A percentile compares a stretch with the other conserved stretches of the same genome.
Evolutionary conservation across 2,797 vertebrate species (phyloP).

Genomic region (Acipenser oxyrinchus): DNA sequence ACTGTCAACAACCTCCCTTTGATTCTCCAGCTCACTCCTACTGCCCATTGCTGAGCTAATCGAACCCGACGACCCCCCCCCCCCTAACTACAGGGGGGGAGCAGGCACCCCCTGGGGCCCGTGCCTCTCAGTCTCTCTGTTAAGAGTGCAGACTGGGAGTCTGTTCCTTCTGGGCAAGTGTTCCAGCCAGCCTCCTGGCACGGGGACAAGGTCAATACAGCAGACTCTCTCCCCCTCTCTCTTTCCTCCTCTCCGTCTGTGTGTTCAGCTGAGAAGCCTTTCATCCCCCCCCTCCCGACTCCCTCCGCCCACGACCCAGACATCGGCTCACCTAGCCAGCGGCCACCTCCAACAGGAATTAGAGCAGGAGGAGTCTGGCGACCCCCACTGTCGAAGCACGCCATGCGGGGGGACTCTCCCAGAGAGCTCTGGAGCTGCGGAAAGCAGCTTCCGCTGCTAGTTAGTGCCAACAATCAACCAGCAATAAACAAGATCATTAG

Average conservation of each 20-base stretch:
- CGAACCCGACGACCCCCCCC: slow-evolving; percentile 16
- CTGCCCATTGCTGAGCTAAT: slow-evolving; percentile 34
- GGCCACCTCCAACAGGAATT: neutral
- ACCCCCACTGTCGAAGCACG: too few species aligned
- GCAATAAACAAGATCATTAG: slow-evolving; percentile 1
- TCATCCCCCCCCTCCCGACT: slow-evolving; percentile 43
- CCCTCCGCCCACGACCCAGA: slow-evolving; percentile 24
- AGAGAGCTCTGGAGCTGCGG: slow-evolving; percentile 47
- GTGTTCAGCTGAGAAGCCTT: slow-evolving; percentile 41
- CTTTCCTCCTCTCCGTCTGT: slow-evolving; percentile 36
- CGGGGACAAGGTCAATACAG: slow-evolving; percentile 59
- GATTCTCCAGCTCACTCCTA: slow-evolving; percentile 36
- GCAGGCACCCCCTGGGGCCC: slow-evolving; percentile 26
- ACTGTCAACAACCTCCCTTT: slow-evolving; percentile 22
- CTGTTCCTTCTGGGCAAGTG: slow-evolving; percentile 8
- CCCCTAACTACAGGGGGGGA: slow-evolving; percentile 21
- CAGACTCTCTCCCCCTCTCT: slow-evolving; percentile 35
- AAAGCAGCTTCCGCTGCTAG: slow-evolving; percentile 5
- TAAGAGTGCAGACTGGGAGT: neutral
- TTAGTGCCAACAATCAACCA: slow-evolving; percentile 24
- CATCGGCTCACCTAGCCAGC: too few species aligned
- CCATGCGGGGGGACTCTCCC: neutral
- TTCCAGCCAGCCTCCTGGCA: slow-evolving; percentile 41
- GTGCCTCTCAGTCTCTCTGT: slow-evolving; percentile 18
- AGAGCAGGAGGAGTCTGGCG: slow-evolving; percentile 24